Evolutionary conservation across 2,113 vertebrate genomes (phyloP), one percentile per base, ranked within the genome.

Genomic region (Camelus dromedarius): DNA sequence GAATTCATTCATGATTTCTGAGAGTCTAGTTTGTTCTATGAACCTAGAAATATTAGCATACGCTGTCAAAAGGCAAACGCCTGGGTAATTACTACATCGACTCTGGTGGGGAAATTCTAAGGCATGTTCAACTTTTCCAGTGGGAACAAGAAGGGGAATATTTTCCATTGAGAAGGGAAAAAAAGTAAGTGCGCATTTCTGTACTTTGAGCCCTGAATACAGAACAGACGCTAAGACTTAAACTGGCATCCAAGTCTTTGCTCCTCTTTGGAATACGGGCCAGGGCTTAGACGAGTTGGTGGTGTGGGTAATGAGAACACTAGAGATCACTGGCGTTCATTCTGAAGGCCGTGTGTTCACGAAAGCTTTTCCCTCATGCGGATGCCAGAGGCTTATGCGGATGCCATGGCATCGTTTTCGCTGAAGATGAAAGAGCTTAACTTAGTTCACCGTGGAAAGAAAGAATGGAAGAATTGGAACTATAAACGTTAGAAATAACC

Each of bases 201-300:
- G 48, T 46, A 69, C 79, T 92, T 87, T 92, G 84, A 90, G 83
- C 80, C 95, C 89, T 0, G 0, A 87, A 96, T 87, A 92, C 85
- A 94, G 95, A 97, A 94, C 95, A 97, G 93, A 98, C 88, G 96
- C 95, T 96, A 94, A 97, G 95, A 84, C 83, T 92, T 95, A 50
- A 26, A 87, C 42, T 79, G 62, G 91, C 87, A 88, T 97, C 93
- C 97, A 96, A 97, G 93, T 96, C 50, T 75, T 60, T 3, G 6
- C 28, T 88, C 58, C 46, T 42, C 72, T 95, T 56, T 76, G 46
- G 50, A 80, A 1, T 16, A 6, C 16, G 77, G 46, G 97, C 95
- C 96, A 94, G 91, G 93, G 96, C 97, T 95, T 94, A 86, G 97
- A 95, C 52, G 69, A 93, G 69, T 91, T 70, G 91, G 20, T 72